Evolutionary conservation across 2,113 vertebrate genomes (phyloP), one percentile per base, ranked within the genome.

Genomic region (Lepus americanus): DNA sequence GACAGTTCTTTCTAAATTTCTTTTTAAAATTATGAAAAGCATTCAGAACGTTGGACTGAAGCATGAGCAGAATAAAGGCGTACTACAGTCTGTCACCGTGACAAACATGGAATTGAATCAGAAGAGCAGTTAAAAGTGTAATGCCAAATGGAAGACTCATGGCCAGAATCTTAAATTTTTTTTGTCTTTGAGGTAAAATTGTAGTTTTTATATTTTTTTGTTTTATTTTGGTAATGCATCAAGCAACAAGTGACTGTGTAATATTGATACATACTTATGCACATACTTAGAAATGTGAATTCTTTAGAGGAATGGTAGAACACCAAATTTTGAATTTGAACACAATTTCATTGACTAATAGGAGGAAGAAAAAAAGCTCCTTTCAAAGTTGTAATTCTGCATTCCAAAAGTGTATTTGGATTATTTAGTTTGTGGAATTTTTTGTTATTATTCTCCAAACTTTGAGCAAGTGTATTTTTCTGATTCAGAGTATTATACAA

Each of bases 11-110:
- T 80, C n/a, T 91, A 76, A 86, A 95, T 90, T 90, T 92, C 66
- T n/a, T 83, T 94, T 97, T 88, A 89, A 88, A 95, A 89, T 86
- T 92, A 95, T 73, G 74, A 91, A 95, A 96, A 88, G 64, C 16
- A 23, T 10, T 82, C 49, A 63, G 53, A 89, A 79, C 67, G 23
- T 72, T 83, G 70, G 29, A 81, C 4, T 87, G 85, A 16, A 44
- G 70, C 12, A 0, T 16, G 14, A 51, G 31, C 17, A 70, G 22
- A 59, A 69, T 70, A 82, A 85, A 84, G n/a, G 53, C 74, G 72
- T 72, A 53, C 36, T 86, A 72, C 72, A 69, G 66, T 72, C 84
- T 36, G 51, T 90, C 63, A 51, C n/a, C 23, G 22, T 49, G 44
- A 82, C 63, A 93, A 67, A 74, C 20, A 66, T 81, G 77, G 63